Evolutionary conservation across 2,113 vertebrate genomes (phyloP), one percentile per base, ranked within the genome.

Genomic region (Pelodiscus sinensis): DNA sequence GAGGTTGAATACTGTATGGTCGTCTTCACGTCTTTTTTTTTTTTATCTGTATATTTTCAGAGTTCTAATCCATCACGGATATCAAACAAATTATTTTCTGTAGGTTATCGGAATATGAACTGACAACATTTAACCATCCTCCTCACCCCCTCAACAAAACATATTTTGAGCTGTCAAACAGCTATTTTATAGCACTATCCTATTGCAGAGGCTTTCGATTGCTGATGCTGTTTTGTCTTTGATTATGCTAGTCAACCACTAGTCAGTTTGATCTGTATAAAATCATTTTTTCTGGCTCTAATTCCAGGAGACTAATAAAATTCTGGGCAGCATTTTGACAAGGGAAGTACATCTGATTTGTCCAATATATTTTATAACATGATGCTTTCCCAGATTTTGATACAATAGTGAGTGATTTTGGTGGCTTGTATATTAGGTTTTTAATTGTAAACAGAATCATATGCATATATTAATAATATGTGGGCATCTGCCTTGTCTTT

Each of bases 401-500:
- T 38, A 84, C 31, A 35, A 71, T 8, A 22, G 1, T 92, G 50
- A 9, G 14, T 89, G 81, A 60, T 51, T 89, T 85, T 84, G 88
- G 19, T 90, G 50, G 50, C 84, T 75, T 0, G 0, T 87, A 79
- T 68, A 35, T 38, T 94, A 87, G n/a, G 60, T 84, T 91, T 94
- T 90, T 93, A 91, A 92, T 78, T 89, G 78, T 60, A 87, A 92
- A 86, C 81, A 91, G 84, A 94, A 93, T 90, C 88, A 90, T 91
- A 86, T 90, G 38, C 91, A 87, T 88, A 93, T 75, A 95, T 93
- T 92, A 94, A 93, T 95, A 95, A 88, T 89, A 80, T 84, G n/a
- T 90, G 71, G 24, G 27, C 93, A 52, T 90, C 73, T 93, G 71
- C 35, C 73, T 86, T 88, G 44, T 94, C 38, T 55, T 90, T 94